Evolutionary conservation across 2,888 invertebrate genomes (phyloP).

Genomic region (Drosophila prostipennis): DNA sequence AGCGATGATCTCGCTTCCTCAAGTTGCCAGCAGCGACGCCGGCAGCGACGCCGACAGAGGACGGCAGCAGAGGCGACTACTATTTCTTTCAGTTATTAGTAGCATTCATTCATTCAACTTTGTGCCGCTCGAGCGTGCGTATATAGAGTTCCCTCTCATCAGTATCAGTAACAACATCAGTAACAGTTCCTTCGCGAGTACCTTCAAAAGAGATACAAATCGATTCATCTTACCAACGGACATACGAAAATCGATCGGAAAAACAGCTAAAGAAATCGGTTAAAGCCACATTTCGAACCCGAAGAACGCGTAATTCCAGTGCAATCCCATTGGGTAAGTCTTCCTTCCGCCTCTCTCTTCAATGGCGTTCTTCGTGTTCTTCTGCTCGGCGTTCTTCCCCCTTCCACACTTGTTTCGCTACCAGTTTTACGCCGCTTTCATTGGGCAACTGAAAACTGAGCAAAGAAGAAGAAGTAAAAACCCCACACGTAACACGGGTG

Average conservation of each 20-base stretch:
- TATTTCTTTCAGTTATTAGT: constrained; percentile 79
- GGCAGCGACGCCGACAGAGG: constrained; percentile 51
- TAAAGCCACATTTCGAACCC: background rate
- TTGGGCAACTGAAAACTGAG: constrained; percentile 68
- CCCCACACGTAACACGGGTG: constrained; percentile 62
- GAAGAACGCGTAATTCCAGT: constrained; percentile 47
- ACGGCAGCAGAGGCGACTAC: constrained; percentile 72
- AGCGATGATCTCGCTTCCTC: constrained; percentile 69
- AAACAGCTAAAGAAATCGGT: constrained; percentile 7
- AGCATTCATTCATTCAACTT: constrained; percentile 79
- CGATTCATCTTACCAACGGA: constrained; percentile 9
- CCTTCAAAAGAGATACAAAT: constrained; percentile 45
- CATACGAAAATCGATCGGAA: background rate
- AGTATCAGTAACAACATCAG: constrained; percentile 39
- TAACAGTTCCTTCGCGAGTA: constrained; percentile 72
- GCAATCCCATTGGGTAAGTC: constrained; percentile 48
- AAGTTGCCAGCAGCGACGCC: constrained; percentile 69
- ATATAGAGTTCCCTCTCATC: constrained; percentile 68
- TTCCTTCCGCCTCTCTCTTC: constrained; percentile 20
- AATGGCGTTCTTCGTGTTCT: constrained; percentile 46
- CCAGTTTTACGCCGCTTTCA: constrained; percentile 84
- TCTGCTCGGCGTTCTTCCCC: constrained; percentile 21
- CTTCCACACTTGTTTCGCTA: constrained; percentile 62
- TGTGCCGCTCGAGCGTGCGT: constrained; percentile 80
- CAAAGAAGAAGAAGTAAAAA: constrained; percentile 23